A percentile compares a stretch with the other conserved stretches of the same genome.
Conservation (phyloP, 2,113 vertebrate species). For the Odocoileus virginianus region DNA sequence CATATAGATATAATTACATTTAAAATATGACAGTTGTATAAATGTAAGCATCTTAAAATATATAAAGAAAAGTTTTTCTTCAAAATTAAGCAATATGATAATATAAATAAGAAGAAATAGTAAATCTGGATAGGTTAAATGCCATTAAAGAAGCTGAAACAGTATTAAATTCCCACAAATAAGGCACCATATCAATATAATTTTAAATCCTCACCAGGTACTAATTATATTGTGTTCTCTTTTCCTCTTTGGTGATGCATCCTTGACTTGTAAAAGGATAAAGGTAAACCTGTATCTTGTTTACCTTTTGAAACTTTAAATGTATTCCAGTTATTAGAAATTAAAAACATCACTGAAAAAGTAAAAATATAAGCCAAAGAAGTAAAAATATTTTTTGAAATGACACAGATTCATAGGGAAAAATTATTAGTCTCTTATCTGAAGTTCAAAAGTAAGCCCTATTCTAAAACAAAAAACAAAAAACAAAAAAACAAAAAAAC, state of each 20-base stretch:
- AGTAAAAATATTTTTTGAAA: slow-evolving; percentile 56
- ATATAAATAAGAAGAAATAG: not conserved
- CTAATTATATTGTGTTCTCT: not conserved
- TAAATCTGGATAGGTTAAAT: not conserved
- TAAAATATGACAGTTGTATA: not conserved
- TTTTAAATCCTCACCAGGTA: not conserved
- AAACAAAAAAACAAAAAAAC: no score
- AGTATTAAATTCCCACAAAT: not conserved
- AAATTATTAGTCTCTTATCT: slow-evolving; percentile 37
- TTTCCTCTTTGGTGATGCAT: not conserved
- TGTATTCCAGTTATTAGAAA: slow-evolving; percentile 28
- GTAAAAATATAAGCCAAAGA: not conserved
- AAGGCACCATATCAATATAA: not conserved
- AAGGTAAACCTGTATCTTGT: not conserved
- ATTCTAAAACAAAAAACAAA: not conserved
- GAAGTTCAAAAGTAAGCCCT: slow-evolving; percentile 43
- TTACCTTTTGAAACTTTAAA: slow-evolving; percentile 33
- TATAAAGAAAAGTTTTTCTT: not conserved
- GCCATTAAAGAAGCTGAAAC: not conserved
- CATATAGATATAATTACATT: not conserved
- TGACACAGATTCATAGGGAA: slow-evolving; percentile 40
- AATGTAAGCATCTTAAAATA: not conserved
- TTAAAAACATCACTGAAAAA: slow-evolving; percentile 6
- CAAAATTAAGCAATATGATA: not conserved
- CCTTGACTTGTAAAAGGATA: slow-evolving; percentile 18